These are phyloP conservation scores for Cancer borealis DNA, from an alignment of 2,888 invertebrate species.

Conservation along the genomic window DNA sequence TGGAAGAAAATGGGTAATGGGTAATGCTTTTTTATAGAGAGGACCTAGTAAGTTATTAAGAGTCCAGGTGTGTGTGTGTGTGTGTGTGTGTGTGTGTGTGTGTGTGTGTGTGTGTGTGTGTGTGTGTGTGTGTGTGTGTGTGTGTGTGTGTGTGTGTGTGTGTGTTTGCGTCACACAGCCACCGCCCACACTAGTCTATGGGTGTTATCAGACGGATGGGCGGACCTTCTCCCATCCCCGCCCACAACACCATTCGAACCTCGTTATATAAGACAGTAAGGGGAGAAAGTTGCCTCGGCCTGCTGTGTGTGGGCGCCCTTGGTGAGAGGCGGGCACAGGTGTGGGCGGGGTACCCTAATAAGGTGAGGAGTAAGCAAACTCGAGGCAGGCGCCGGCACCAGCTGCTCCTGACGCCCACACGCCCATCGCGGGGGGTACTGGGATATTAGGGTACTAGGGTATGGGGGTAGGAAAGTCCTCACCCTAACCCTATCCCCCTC, in stretches of 20 bases:
- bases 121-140: not conserved
- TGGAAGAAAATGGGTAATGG: not conserved
- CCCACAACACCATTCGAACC: conserved; percentile 1
- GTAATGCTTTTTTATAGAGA: not conserved
- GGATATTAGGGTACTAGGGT: not conserved
- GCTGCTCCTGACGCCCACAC: conserved; percentile 48
- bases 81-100: not conserved
- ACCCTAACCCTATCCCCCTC: not conserved
- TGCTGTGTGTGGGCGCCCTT: conserved; percentile 26
- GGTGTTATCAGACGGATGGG: not conserved
- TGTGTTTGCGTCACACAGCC: not conserved
- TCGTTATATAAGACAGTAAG: conserved; percentile 9
- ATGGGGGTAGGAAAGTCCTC: not conserved
- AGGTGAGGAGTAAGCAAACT: conserved; percentile 33
- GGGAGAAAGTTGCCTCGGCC: conserved; percentile 23
- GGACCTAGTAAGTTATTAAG: not conserved
- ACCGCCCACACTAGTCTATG: not conserved
- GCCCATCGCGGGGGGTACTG: not conserved
- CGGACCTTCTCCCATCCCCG: not conserved
- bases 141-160: too few relatives aligned
- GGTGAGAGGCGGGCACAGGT: conserved; percentile 41
- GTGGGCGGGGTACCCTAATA: conserved; percentile 55
- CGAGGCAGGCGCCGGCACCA: conserved; percentile 32
- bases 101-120: not conserved
- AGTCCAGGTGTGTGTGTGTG: not conserved